Evolutionary conservation across 2,797 vertebrate species (phyloP).

Genomic region (Chelon auratus): DNA sequence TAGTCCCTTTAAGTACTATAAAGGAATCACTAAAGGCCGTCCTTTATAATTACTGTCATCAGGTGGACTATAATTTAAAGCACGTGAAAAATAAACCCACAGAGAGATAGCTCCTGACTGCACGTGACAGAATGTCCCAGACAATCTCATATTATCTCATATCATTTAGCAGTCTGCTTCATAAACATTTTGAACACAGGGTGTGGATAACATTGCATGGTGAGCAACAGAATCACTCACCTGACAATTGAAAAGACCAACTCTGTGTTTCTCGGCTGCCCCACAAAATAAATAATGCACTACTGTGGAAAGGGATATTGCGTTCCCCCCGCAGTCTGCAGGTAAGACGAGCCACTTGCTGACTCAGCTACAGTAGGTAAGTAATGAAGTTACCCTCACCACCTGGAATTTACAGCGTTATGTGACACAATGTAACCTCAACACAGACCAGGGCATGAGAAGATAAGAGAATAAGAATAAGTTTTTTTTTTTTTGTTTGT

Average conservation of each 20-base stretch:
- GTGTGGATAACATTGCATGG: slow-evolving; percentile 18
- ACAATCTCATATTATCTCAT: background rate
- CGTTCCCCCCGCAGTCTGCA: slow-evolving; percentile 31
- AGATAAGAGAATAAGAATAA: too few relatives aligned
- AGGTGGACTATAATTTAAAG: slow-evolving; percentile 14
- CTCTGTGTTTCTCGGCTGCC: slow-evolving; percentile 43
- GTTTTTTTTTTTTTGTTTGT: too few relatives aligned
- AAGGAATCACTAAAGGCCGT: slow-evolving; percentile 2
- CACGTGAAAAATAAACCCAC: background rate
- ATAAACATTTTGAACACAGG: slow-evolving; percentile 39
- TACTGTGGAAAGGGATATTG: slow-evolving; percentile 76
- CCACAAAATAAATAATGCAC: slow-evolving; percentile 79
- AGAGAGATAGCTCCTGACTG: background rate
- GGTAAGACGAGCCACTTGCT: slow-evolving; percentile 65
- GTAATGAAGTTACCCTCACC: slow-evolving; percentile 22
- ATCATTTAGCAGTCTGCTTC: background rate
- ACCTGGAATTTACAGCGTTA: slow-evolving; percentile 34
- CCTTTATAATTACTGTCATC: slow-evolving; percentile 7
- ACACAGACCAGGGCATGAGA: background rate
- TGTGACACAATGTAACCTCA: slow-evolving; percentile 11
- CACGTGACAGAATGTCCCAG: background rate
- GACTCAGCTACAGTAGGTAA: slow-evolving; percentile 38
- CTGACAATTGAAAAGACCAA: slow-evolving; percentile 21
- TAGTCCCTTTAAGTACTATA: too few relatives aligned
- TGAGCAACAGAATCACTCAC: slow-evolving; percentile 37